Conservation (phyloP, 2,888 invertebrate genomes). For the Buathra laborator region DNA sequence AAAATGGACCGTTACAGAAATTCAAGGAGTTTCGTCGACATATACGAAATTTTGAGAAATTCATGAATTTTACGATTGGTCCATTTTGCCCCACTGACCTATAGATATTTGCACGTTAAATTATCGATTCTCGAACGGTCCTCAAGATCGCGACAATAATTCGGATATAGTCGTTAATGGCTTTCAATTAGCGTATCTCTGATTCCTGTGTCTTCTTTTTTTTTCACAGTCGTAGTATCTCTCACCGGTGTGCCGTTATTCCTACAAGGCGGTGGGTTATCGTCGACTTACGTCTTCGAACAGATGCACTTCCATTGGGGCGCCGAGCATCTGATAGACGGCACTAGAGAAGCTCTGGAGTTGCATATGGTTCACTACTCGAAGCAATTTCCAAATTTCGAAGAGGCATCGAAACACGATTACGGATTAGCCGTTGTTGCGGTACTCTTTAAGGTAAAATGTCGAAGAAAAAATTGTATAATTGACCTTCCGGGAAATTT, state of each 20-base stretch:
- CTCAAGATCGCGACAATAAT: background rate
- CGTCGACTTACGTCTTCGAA: constrained; percentile 88
- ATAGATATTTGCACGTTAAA: background rate
- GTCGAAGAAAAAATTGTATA: constrained; percentile 13
- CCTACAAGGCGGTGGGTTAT: constrained; percentile 88
- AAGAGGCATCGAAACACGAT: constrained; percentile 86
- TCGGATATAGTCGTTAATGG: background rate
- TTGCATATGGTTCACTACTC: constrained; percentile 90
- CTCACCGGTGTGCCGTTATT: constrained; percentile 73
- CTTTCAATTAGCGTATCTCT: constrained; percentile 28
- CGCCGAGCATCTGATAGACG: constrained; percentile 92
- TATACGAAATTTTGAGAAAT: too few relatives aligned
- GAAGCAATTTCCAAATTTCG: constrained; percentile 85
- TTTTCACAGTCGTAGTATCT: constrained; percentile 74
- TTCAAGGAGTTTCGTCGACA: too few relatives aligned
- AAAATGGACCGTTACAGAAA: too few relatives aligned
- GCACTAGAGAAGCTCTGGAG: constrained; percentile 87
- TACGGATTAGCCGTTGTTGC: constrained; percentile 89
- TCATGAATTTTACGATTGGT: too few relatives aligned
- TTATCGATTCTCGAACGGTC: background rate
- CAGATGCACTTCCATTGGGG: constrained; percentile 95
- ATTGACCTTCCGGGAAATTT: constrained; percentile 3
- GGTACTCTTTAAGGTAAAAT: constrained; percentile 87
- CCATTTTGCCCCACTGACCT: too few relatives aligned
- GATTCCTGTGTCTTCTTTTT: background rate